Conservation (phyloP, 2,113 vertebrate species). For the Pangasianodon hypophthalmus region DNA sequence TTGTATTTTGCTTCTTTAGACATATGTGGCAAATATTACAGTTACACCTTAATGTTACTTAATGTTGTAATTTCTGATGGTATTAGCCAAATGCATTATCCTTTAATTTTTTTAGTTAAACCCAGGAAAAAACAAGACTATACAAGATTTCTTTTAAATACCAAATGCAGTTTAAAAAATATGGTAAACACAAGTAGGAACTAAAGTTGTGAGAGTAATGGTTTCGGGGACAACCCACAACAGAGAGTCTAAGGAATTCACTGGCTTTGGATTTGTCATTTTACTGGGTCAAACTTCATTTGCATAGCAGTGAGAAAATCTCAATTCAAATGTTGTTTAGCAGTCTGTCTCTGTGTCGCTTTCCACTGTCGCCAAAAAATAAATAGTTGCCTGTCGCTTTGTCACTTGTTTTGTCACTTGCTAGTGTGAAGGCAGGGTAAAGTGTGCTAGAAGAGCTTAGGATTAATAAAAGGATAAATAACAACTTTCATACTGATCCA, state of each 20-base stretch:
- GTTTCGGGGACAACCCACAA: neutral
- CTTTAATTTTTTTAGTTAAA: neutral
- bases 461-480: neutral
- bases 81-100: neutral
- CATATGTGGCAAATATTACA: neutral
- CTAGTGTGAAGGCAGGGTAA: neutral
- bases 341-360: too few species aligned
- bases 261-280: conserved; percentile 2
- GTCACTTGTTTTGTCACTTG: neutral
- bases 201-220: neutral
- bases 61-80: neutral
- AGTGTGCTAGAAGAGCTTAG: neutral
- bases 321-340: neutral
- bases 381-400: neutral
- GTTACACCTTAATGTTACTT: neutral
- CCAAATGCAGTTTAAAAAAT: neutral
- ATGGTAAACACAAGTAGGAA: neutral
- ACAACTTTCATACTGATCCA: neutral
- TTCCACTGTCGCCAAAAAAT: neutral
- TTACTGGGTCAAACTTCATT: neutral
- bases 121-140: neutral
- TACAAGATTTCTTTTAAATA: neutral
- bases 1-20: neutral
- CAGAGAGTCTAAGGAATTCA: neutral
- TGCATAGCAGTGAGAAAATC: neutral